Evolutionary conservation across 2,797 vertebrate genomes (phyloP), one percentile per base, ranked within the genome.

Genomic region (Urocyon cinereoargenteus): DNA sequence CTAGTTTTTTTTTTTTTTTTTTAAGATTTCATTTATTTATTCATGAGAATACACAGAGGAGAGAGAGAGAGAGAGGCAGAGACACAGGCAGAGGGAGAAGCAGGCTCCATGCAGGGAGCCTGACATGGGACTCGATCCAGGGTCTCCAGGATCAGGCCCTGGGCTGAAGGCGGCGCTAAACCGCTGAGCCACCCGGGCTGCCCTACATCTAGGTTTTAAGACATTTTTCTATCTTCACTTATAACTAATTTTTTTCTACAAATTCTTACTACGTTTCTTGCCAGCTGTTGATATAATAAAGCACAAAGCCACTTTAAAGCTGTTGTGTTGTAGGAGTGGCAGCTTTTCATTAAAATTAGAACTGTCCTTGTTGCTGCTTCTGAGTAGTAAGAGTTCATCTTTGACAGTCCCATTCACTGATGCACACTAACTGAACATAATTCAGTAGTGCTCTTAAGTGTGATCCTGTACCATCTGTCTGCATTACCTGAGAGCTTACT

Each of bases 381-480:
- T 84, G 26, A 75, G 55, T 72, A 72, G 24, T 61, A 49, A 79
- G 34, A 31, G 16, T 49, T 91, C 68, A 28, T 92, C 51, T 15
- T 88, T 70, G 59, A 61, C 81, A 64, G 40, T 85, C 22, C 34
- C 51, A 61, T 28, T 88, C 40, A 66, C 49, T 79, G 19, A 62
- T 94, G 61, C 53, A 19, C 45, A 57, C n/a, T 89, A 73, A 87
- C 31, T 34, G 51, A 85, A 2, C 19, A 81, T 55, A 68, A 57
- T 51, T 92, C 31, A 72, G 36, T 36, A 45, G 26, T 36, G 15
- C 28, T 87, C 49, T 31, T 31, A 59, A 72, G n/a, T 85, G 8
- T 88, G 34, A 19, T 90, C 77, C 53, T 91, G 49, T 31, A 94
- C 57, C 24, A 53, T 92, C 82, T 92, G 6, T 94, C 57, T 92